These are phyloP conservation scores for Andrena chrysosceles DNA, from an alignment of 2,888 invertebrate genomes.

Conservation along the genomic window DNA sequence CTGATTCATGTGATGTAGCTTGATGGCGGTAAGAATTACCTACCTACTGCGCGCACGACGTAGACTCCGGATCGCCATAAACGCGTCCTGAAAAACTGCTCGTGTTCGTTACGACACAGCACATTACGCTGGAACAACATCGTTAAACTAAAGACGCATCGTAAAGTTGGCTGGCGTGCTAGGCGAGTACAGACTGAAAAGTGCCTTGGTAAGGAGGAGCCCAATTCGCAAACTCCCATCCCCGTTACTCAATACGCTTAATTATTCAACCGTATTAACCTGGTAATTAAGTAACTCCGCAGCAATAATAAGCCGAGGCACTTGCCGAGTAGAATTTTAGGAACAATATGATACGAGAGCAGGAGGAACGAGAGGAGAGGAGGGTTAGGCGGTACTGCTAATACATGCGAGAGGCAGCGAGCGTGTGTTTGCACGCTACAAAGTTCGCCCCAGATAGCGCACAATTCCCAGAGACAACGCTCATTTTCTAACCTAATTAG, in stretches of 20 bases:
- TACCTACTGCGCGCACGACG: neutral
- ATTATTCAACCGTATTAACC: conserved; percentile 46
- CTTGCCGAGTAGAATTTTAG: conserved; percentile 36
- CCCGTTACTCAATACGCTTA: conserved; percentile 38
- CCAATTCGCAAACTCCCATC: neutral
- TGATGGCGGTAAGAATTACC: neutral
- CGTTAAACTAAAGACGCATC: conserved; percentile 39
- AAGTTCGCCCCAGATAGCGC: conserved; percentile 2
- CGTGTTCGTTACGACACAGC: conserved; percentile 24
- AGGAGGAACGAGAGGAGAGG: neutral
- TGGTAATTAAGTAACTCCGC: conserved; percentile 25
- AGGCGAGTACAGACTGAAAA: conserved; percentile 16
- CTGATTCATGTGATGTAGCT: neutral
- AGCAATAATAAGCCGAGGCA: conserved; percentile 25
- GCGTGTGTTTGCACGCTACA: neutral
- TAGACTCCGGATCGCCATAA: conserved; percentile 15
- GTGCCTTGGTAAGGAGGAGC: conserved; percentile 7
- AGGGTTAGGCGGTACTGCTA: neutral
- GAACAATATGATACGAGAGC: conserved; percentile 4
- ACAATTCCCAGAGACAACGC: conserved; percentile 42
- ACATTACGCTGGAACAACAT: conserved; percentile 34
- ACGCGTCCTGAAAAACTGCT: conserved; percentile 15
- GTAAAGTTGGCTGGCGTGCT: conserved; percentile 16
- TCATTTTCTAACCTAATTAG: conserved; percentile 49
- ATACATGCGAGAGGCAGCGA: neutral